These are phyloP conservation scores for Drosophila bocki DNA, from an alignment of 1,140 invertebrate genomes.

Conservation along the genomic window DNA sequence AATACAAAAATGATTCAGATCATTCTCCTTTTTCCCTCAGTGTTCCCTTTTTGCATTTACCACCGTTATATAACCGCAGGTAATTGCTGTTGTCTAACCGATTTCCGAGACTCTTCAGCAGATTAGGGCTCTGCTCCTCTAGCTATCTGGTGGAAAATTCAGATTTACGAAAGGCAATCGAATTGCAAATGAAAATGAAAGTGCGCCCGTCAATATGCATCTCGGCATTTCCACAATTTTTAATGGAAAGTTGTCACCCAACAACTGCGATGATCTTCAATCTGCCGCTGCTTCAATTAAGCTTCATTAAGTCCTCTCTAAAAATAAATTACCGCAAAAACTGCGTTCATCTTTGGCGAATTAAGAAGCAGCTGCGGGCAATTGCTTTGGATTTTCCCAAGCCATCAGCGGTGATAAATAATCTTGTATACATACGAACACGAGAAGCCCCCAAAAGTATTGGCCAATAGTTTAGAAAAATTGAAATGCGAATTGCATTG, in stretches of 20 bases:
- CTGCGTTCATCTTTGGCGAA: constrained; percentile 50
- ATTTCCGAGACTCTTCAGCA: constrained; percentile 55
- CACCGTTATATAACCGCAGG: constrained; percentile 54
- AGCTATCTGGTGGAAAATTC: constrained; percentile 16
- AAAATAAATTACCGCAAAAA: constrained; percentile 45
- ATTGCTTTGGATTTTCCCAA: constrained; percentile 56
- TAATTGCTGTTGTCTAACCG: constrained; percentile 70
- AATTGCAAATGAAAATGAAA: constrained; percentile 75
- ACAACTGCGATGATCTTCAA: constrained; percentile 50
- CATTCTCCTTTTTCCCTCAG: background rate
- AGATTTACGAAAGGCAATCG: constrained; percentile 66
- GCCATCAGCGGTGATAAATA: constrained; percentile 48
- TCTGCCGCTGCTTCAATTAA: constrained; percentile 64
- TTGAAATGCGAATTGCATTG: constrained; percentile 75
- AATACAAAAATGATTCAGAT: rapidly evolving
- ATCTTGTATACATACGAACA: constrained; percentile 35
- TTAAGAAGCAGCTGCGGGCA: constrained; percentile 51
- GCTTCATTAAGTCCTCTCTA: constrained; percentile 52
- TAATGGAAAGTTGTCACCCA: constrained; percentile 75
- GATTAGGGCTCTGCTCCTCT: constrained; percentile 34
- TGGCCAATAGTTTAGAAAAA: constrained; percentile 80
- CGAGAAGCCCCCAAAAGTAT: constrained; percentile 56
- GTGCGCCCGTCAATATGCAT: constrained; percentile 61
- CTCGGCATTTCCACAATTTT: constrained; percentile 55
- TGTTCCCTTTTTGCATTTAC: constrained; percentile 33